These are phyloP conservation scores for Belgica antarctica DNA, from an alignment of 2,888 invertebrate species.

Conservation along the genomic window DNA sequence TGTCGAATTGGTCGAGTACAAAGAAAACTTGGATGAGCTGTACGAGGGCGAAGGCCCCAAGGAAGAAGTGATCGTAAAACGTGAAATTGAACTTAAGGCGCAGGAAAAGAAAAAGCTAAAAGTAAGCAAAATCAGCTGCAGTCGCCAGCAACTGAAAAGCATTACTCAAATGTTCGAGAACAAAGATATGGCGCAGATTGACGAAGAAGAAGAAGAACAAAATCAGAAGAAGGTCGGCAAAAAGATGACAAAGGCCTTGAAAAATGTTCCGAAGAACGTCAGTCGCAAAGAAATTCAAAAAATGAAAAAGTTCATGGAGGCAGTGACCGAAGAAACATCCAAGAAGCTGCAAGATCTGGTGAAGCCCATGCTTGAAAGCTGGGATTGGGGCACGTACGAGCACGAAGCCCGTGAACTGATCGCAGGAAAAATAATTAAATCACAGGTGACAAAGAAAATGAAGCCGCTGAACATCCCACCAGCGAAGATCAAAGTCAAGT, in stretches of 20 bases:
- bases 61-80: slow-evolving; percentile 63
- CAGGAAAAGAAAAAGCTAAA: slow-evolving; percentile 59
- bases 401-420: slow-evolving; percentile 59
- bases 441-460: slow-evolving; percentile 56
- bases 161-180: slow-evolving; percentile 74
- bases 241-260: slow-evolving; percentile 55
- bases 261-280: slow-evolving; percentile 49
- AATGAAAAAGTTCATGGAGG: slow-evolving; percentile 48
- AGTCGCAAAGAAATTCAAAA: slow-evolving; percentile 51
- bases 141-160: slow-evolving; percentile 64
- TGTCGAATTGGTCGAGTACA: slow-evolving; percentile 65
- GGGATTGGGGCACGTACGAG: slow-evolving; percentile 66
- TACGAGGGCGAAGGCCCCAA: slow-evolving; percentile 71
- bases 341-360: slow-evolving; percentile 58
- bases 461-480: slow-evolving; percentile 50
- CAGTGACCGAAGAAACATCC: slow-evolving; percentile 19
- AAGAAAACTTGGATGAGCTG: slow-evolving; percentile 58
- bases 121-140: slow-evolving; percentile 59
- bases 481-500: slow-evolving; percentile 54
- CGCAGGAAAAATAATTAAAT: slow-evolving; percentile 47
- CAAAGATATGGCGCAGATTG: slow-evolving; percentile 68
- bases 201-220: slow-evolving; percentile 57
- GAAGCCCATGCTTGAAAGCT: slow-evolving; percentile 63
- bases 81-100: slow-evolving; percentile 60
- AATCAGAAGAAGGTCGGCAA: slow-evolving; percentile 56